These are phyloP conservation scores for Morinoia aosen DNA, from an alignment of 2,888 invertebrate species.

Conservation along the genomic window DNA sequence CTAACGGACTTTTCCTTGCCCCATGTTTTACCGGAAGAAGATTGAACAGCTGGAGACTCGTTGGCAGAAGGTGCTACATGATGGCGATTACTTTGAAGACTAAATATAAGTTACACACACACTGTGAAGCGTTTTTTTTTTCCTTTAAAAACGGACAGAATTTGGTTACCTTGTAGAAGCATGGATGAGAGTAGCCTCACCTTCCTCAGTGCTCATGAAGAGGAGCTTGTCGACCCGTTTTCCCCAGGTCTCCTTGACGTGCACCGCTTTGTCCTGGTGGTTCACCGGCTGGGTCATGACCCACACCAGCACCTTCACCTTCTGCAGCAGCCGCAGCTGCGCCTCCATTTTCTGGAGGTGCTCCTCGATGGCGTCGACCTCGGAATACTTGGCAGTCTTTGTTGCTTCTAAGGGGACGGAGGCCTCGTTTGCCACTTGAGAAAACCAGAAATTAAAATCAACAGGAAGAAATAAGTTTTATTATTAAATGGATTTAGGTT, in stretches of 20 bases:
- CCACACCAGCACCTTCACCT: slow-evolving; percentile 94
- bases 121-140: no score
- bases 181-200: neutral
- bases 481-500: neutral
- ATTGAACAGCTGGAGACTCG: no score
- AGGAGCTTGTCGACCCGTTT: slow-evolving; percentile 88
- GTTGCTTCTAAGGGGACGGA: neutral
- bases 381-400: neutral
- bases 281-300: slow-evolving; percentile 94
- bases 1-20: no score
- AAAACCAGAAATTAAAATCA: neutral
- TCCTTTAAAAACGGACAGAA: no score
- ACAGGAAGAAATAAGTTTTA: neutral
- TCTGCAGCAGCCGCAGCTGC: slow-evolving; percentile 76
- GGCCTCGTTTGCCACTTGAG: neutral
- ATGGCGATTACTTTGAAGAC: no score
- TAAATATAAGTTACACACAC: no score
- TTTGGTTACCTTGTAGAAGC: no score
- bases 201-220: slow-evolving; percentile 85
- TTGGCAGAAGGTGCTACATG: no score
- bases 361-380: neutral
- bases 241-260: slow-evolving; percentile 96
- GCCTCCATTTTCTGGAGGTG: slow-evolving; percentile 70
- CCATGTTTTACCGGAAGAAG: no score
- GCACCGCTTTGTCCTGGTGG: slow-evolving; percentile 88